phyloP scores from a whole-genome alignment of 2,113 vertebrate species.

The Chauna torquata region DNA sequence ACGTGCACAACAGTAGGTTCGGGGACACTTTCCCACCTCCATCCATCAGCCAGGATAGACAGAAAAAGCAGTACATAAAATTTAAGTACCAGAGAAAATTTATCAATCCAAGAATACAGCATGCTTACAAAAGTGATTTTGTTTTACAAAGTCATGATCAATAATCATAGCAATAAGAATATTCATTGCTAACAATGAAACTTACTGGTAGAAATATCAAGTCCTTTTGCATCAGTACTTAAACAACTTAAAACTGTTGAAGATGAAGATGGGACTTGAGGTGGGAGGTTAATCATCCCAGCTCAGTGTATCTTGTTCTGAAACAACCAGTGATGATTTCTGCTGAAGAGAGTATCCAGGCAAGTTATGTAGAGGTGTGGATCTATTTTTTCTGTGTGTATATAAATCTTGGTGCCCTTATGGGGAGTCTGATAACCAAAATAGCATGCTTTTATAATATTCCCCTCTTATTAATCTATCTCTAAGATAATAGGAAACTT shows the following conservation, averaged over 20 bases:
- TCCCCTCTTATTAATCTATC: neutral
- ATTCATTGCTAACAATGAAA: neutral
- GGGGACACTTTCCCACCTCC: neutral
- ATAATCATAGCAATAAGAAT: neutral
- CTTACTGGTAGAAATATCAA: neutral
- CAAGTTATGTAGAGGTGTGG: neutral
- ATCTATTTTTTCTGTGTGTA: neutral
- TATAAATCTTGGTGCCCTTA: neutral
- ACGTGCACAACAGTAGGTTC: neutral
- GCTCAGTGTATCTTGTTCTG: neutral
- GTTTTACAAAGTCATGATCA: neutral
- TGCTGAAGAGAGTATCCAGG: neutral
- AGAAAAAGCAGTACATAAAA: neutral
- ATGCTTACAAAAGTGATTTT: neutral
- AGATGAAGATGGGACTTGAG: neutral
- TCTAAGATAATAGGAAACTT: neutral
- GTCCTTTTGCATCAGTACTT: neutral
- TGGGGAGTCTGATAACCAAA: neutral
- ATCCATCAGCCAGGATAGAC: neutral
- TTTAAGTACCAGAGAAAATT: neutral
- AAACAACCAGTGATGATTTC: neutral
- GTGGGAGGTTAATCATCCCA: neutral
- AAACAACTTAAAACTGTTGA: neutral
- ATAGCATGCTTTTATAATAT: neutral
- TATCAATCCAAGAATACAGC: neutral